Percentiles rank a stretch among this genome's conserved stretches.
phyloP scores from a whole-genome alignment of 1,140 invertebrate genomes.

The Apis florea region DNA sequence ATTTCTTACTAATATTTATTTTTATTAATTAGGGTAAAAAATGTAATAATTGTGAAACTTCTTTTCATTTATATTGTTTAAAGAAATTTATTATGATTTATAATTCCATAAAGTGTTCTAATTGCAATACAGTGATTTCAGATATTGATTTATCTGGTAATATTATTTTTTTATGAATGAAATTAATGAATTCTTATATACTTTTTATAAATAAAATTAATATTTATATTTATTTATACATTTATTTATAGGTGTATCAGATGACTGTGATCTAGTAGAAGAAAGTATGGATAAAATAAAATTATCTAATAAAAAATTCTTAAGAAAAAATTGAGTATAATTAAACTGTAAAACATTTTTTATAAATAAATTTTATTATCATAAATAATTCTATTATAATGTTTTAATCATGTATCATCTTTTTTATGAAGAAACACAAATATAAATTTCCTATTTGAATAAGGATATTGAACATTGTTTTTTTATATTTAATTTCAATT shows the following conservation, averaged over 20 bases:
- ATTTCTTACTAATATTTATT: constrained; percentile 22
- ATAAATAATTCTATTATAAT: not conserved
- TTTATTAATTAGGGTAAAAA: constrained; percentile 61
- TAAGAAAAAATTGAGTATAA: not conserved
- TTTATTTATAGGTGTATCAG: not conserved
- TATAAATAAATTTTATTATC: constrained; percentile 1
- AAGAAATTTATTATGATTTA: constrained; percentile 46
- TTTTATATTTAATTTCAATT: too few relatives aligned
- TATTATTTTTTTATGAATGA: not conserved
- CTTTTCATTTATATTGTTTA: constrained; percentile 65
- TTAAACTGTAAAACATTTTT: not conserved
- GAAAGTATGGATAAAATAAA: too few relatives aligned
- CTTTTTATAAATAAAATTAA: not conserved
- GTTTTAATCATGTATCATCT: too few relatives aligned
- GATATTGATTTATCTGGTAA: constrained; percentile 15
- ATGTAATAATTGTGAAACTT: constrained; percentile 63
- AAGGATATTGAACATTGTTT: too few relatives aligned
- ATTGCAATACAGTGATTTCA: constrained; percentile 48
- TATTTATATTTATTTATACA: too few relatives aligned
- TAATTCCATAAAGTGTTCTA: constrained; percentile 58
- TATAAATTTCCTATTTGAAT: too few relatives aligned
- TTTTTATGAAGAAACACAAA: too few relatives aligned
- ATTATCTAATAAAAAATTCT: not conserved
- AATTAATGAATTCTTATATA: not conserved
- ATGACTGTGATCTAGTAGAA: not conserved